phyloP scores from a whole-genome alignment of 2,113 vertebrate genomes.

The Salvelinus fontinalis region DNA sequence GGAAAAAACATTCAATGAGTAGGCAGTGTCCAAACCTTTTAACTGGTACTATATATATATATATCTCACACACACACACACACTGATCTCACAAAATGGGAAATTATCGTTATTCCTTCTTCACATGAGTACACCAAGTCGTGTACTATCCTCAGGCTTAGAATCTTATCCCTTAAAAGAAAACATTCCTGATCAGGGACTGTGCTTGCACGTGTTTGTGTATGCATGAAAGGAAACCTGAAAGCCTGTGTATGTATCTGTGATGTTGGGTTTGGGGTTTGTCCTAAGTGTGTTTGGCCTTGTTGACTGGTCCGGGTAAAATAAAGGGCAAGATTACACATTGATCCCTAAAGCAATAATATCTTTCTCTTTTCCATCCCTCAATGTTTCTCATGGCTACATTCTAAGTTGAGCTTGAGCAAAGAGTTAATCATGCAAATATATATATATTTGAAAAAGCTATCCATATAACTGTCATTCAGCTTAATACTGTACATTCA shows the following conservation, averaged over 20 bases:
- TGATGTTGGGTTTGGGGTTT: neutral
- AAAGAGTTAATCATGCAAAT: slow-evolving; percentile 5
- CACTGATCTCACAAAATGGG: slow-evolving; percentile 9
- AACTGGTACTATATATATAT: too few species aligned
- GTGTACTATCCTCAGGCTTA: slow-evolving; percentile 35
- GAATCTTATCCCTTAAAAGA: slow-evolving; percentile 13
- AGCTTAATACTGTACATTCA: slow-evolving; percentile 26
- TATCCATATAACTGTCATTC: slow-evolving; percentile 4
- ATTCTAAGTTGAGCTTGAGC: neutral
- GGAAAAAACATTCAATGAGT: too few species aligned
- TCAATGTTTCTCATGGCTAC: slow-evolving; percentile 17
- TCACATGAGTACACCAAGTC: slow-evolving; percentile 15
- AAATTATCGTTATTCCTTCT: slow-evolving; percentile 19
- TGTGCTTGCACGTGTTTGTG: neutral
- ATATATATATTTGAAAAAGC: neutral
- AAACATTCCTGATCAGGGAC: slow-evolving; percentile 30
- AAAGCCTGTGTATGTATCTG: neutral
- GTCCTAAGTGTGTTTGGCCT: neutral
- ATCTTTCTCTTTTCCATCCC: slow-evolving; percentile 10
- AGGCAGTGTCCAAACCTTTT: too few species aligned
- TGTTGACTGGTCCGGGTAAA: neutral
- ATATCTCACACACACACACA: too few species aligned
- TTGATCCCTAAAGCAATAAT: slow-evolving; percentile 40
- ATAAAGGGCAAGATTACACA: neutral
- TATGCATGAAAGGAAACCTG: neutral